phyloP scores from a whole-genome alignment of 2,797 vertebrate genomes.

The Dipus sagitta region DNA sequence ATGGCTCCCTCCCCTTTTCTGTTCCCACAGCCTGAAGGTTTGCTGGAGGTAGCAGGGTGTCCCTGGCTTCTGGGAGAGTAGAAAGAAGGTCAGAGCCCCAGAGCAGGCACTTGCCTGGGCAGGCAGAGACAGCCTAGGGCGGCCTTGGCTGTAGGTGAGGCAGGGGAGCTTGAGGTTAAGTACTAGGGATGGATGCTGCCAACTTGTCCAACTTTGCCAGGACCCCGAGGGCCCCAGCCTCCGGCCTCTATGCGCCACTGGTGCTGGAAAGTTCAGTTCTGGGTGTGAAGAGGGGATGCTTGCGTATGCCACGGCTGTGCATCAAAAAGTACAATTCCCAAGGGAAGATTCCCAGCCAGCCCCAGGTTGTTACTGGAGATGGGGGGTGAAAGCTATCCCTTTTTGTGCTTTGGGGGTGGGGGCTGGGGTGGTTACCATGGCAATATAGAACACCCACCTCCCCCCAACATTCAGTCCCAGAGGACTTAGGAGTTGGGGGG shows the following conservation, averaged over 20 bases:
- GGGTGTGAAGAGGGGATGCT: conserved; percentile 60
- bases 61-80: conserved; percentile 48
- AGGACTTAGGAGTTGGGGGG: conserved; percentile 78
- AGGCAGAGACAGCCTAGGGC: background rate
- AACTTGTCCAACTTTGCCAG: background rate
- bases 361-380: conserved; percentile 79
- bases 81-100: conserved; percentile 4
- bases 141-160: background rate
- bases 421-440: conserved; percentile 75
- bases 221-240: background rate
- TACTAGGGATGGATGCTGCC: background rate
- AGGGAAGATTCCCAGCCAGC: conserved; percentile 81
- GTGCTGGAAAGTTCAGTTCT: background rate
- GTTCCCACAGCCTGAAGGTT: conserved; percentile 75
- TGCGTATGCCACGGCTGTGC: conserved; percentile 44
- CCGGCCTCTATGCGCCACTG: background rate
- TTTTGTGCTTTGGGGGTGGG: conserved; percentile 75
- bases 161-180: background rate
- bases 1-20: conserved; percentile 81
- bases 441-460: conserved; percentile 80
- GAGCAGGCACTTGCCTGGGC: background rate
- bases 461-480: conserved; percentile 80
- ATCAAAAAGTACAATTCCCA: conserved; percentile 76
- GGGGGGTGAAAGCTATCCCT: conserved; percentile 74
- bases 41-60: background rate